Evolutionary conservation across 2,113 vertebrate genomes (phyloP).

Genomic region (Gymnarchus niloticus): DNA sequence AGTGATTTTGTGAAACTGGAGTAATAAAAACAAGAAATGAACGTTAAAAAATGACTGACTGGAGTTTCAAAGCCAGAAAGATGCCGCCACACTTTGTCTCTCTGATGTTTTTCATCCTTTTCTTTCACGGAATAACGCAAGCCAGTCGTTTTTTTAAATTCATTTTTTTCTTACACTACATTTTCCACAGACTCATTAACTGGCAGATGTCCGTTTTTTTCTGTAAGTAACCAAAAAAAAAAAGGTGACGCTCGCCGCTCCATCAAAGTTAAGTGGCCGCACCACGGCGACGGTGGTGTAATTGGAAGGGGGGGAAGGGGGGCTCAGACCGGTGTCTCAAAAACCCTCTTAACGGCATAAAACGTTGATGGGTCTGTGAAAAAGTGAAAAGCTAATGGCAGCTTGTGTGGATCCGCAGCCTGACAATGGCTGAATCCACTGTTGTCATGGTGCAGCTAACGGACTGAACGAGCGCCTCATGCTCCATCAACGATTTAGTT

Average conservation of each 20-base stretch:
- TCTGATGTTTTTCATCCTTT: neutral
- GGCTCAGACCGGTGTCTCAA: slow-evolving; percentile 17
- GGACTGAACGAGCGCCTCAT: slow-evolving; percentile 98
- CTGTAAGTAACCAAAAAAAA: slow-evolving; percentile 14
- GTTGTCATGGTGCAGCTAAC: slow-evolving; percentile 98
- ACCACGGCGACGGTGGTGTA: neutral
- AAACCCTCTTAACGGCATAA: slow-evolving; percentile 31
- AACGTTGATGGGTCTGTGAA: slow-evolving; percentile 56
- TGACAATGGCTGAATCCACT: slow-evolving; percentile 81
- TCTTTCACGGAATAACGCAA: neutral
- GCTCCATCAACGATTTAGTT: slow-evolving; percentile 99
- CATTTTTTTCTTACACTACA: neutral
- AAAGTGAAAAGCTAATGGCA: slow-evolving; percentile 74
- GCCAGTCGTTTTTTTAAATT: neutral
- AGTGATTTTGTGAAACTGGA: too few species aligned
- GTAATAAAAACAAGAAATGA: too few species aligned
- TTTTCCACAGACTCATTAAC: slow-evolving; percentile 19
- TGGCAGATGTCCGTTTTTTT: slow-evolving; percentile 4
- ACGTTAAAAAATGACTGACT: neutral
- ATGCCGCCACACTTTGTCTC: neutral
- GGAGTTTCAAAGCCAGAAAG: neutral
- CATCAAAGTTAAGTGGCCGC: slow-evolving; percentile 3
- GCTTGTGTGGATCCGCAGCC: slow-evolving; percentile 80
- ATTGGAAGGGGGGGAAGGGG: neutral
- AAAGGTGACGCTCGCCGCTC: neutral